Evolutionary conservation across 2,113 vertebrate genomes (phyloP).

Genomic region (Mus pahari): DNA sequence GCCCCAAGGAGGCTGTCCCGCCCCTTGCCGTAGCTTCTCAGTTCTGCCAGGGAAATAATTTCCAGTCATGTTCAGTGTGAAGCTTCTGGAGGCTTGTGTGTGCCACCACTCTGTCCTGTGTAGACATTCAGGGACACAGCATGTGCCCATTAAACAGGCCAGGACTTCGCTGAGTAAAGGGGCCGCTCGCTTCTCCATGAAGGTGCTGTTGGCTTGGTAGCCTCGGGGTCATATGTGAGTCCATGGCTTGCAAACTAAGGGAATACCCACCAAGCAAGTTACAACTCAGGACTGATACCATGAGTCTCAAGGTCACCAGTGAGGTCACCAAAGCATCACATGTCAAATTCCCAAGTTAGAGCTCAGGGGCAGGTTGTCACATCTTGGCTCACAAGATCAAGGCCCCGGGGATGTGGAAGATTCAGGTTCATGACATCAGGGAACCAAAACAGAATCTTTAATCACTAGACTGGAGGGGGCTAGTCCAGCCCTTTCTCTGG

Average conservation of each 20-base stretch:
- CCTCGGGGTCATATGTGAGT: background rate
- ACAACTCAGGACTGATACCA: background rate
- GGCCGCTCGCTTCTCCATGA: background rate
- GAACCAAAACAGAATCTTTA: conserved; percentile 44
- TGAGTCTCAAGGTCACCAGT: background rate
- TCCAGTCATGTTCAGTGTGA: background rate
- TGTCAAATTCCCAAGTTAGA: background rate
- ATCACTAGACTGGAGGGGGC: background rate
- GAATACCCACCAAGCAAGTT: background rate
- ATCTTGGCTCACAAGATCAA: background rate
- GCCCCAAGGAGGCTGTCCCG: background rate
- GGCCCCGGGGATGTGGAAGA: background rate
- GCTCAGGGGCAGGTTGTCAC: background rate
- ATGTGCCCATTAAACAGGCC: background rate
- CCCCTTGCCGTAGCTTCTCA: background rate
- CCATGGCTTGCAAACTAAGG: background rate
- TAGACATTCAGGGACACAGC: background rate
- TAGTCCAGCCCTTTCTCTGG: background rate
- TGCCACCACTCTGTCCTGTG: accelerated
- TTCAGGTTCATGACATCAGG: background rate
- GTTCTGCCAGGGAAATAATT: background rate
- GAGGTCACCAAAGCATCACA: conserved; percentile 2
- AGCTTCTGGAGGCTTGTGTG: background rate
- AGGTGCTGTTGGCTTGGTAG: background rate
- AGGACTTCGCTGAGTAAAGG: background rate